These are phyloP conservation scores for Tamandua tetradactyla DNA, from an alignment of 2,797 vertebrate genomes.

Conservation along the genomic window DNA sequence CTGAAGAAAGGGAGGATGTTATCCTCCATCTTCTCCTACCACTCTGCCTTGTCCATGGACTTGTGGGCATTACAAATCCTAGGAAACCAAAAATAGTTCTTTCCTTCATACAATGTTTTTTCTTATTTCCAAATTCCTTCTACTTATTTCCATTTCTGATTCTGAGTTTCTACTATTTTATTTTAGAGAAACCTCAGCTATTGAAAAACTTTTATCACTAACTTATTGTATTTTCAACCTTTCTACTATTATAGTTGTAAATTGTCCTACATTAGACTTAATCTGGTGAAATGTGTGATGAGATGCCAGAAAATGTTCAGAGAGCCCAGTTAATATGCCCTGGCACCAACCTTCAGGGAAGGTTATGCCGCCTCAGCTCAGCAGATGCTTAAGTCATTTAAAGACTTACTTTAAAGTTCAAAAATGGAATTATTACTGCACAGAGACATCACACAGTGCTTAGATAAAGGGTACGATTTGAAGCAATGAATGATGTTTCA, in stretches of 20 bases:
- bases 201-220: background rate
- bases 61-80: background rate
- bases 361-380: constrained; percentile 9
- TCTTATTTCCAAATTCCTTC: background rate
- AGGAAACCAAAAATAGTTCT: background rate
- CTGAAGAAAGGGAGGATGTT: rapidly evolving
- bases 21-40: rapidly evolving
- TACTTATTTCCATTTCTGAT: background rate
- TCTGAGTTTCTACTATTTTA: background rate
- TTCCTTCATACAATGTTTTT: background rate
- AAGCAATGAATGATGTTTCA: constrained; percentile 31
- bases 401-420: constrained; percentile 61
- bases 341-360: background rate
- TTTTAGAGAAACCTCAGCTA: background rate
- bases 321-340: background rate
- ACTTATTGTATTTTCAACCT: constrained; percentile 24
- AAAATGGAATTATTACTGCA: constrained; percentile 49
- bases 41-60: background rate
- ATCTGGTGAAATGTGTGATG: constrained; percentile 46
- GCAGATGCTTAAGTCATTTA: constrained; percentile 40
- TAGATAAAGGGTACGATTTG: constrained; percentile 11
- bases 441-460: constrained; percentile 2
- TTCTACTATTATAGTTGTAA: constrained; percentile 27
- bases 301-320: constrained; percentile 32
- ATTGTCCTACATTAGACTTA: constrained; percentile 58